A percentile compares a stretch with the other conserved stretches of the same genome.
These are phyloP conservation scores for Anguilla pacifica DNA, from an alignment of 2,797 vertebrate species.

Conservation along the genomic window DNA sequence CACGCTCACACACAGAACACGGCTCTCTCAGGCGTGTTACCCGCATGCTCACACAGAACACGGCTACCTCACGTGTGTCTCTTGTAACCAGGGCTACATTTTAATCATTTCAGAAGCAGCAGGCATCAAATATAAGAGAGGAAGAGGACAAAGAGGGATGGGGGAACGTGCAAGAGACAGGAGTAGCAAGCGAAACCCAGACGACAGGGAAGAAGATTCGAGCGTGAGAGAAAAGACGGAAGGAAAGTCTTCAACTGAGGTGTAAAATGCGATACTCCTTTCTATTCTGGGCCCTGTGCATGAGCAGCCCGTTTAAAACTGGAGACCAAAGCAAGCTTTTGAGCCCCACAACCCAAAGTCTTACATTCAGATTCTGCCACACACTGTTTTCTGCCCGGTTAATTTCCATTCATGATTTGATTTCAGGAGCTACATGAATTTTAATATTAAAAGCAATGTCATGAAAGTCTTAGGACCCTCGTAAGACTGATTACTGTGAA, in stretches of 20 bases:
- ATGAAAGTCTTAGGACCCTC: slow-evolving; percentile 54
- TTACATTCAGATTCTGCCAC: not conserved
- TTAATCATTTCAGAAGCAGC: slow-evolving; percentile 59
- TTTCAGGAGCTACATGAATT: slow-evolving; percentile 44
- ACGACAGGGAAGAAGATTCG: not conserved
- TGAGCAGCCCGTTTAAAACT: not conserved
- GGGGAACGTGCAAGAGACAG: not conserved
- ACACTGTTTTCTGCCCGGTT: slow-evolving; percentile 24
- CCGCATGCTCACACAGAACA: no score
- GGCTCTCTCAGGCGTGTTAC: no score
- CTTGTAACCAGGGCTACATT: slow-evolving; percentile 53
- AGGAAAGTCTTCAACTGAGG: not conserved
- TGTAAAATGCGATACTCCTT: not conserved
- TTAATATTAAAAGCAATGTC: slow-evolving; percentile 55
- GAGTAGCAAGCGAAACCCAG: slow-evolving; percentile 3
- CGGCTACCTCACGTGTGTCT: no score
- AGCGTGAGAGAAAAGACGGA: not conserved
- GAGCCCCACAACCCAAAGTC: no score
- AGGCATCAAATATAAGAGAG: slow-evolving; percentile 42
- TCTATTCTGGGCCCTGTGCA: not conserved
- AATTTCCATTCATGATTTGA: slow-evolving; percentile 42
- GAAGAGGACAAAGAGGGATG: slow-evolving; percentile 31
- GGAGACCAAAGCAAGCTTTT: no score
- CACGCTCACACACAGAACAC: no score
- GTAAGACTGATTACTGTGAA: slow-evolving; percentile 42